Evolutionary conservation across 2,888 invertebrate genomes (phyloP).

Genomic region (Lysandra bellargus): DNA sequence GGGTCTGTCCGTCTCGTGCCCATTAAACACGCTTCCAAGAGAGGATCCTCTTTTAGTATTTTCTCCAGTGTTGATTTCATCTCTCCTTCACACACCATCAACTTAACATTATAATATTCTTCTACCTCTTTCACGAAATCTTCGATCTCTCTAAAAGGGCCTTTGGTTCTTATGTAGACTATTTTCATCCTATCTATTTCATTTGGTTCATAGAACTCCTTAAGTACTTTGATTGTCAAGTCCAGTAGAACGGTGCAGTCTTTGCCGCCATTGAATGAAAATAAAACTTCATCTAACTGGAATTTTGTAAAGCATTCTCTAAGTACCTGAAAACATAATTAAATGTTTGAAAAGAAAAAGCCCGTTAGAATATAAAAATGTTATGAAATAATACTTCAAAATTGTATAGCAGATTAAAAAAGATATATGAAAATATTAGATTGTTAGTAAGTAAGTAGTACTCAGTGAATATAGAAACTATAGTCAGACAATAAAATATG

Average conservation of each 20-base stretch:
- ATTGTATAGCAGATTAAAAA: neutral
- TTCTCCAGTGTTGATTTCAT: constrained; percentile 86
- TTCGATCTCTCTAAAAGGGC: constrained; percentile 93
- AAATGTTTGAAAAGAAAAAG: neutral
- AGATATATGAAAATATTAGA: neutral
- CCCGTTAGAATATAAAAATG: neutral
- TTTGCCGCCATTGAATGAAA: constrained; percentile 99
- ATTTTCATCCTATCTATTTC: constrained; percentile 80
- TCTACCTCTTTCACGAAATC: constrained; percentile 88
- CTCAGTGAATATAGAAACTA: neutral
- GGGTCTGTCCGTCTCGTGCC: constrained; percentile 95
- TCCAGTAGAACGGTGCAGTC: constrained; percentile 95
- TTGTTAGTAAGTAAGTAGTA: neutral
- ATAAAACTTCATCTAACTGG: constrained; percentile 87
- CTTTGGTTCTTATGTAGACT: constrained; percentile 89
- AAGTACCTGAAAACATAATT: constrained; percentile 75
- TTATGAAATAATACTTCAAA: neutral
- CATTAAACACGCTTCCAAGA: constrained; percentile 93
- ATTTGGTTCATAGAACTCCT: constrained; percentile 53
- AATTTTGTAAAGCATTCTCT: constrained; percentile 82
- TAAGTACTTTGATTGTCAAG: constrained; percentile 58
- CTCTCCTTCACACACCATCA: constrained; percentile 84
- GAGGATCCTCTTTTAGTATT: constrained; percentile 78
- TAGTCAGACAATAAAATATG: neutral
- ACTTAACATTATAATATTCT: constrained; percentile 85